Evolutionary conservation across 2,888 invertebrate species (phyloP), one percentile per base, ranked within the genome.

Genomic region (Limnephilus auricula): DNA sequence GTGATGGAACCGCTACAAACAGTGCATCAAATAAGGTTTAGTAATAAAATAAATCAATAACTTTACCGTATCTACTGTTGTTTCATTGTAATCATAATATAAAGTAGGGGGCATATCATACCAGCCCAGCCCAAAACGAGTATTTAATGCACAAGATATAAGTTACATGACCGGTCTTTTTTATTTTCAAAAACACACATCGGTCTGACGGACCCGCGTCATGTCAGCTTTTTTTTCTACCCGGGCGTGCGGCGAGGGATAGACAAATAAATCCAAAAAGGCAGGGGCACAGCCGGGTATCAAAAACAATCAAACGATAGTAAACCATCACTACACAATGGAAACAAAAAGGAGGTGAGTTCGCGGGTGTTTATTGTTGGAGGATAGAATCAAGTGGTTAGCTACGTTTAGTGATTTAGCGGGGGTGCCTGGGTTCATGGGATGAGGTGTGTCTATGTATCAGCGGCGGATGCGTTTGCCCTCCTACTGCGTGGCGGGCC

Each of bases 181-280:
- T 40, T 85, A 15, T 30, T 85, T 85, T 85, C 45, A 37, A 85
- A 40, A 85, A 40, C 85, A 85, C 85, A 85, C 85, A 34, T 34
- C 37, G 40, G 83, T 83, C 85, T 45, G 85, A 85, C 85, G 85
- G 50, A 30, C 85, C 65, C 85, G 85, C 85, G 85, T 45, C 85
- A 31, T 85, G 85, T 85, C 85, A 40, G 85, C 45, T 30, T 80
- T 80, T 32, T 80, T 32, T 32, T 65, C 45, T 85, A 34, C 45
- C 25, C 50, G 82, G 45, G 89, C 89, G 89, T 89, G 89, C 82
- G 89, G 89, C 82, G 89, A 82, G 83, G 89, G 82, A 80, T 89
- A 82, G 50, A 89, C 34, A 82, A 83, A 83, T 30, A 32, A 40
- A 83, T 40, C 83, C 37, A 37, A 85, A 40, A 40, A 45, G 40